Conservation (phyloP, 2,113 vertebrate genomes). For the Rhegmatorhina hoffmannsi region DNA sequence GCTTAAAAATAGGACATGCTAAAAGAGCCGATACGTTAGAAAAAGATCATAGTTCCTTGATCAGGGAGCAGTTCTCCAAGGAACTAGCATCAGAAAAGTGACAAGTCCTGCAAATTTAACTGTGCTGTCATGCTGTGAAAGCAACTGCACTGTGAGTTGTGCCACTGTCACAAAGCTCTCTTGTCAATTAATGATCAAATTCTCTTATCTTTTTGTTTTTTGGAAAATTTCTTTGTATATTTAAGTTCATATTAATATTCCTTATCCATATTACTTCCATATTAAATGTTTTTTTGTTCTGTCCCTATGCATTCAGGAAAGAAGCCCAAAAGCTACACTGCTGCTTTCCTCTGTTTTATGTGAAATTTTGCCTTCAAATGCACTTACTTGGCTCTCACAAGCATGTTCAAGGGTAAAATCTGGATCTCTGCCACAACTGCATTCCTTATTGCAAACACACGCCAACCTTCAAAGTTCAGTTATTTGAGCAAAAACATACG, state of each 20-base stretch:
- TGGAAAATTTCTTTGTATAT: neutral
- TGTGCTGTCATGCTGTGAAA: neutral
- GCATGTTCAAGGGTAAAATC: slow-evolving; percentile 13
- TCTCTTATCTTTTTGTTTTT: neutral
- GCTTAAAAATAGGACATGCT: neutral
- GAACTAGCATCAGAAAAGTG: neutral
- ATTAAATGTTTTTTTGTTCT: neutral
- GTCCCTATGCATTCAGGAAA: neutral
- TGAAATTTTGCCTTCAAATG: neutral
- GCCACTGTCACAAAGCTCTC: neutral
- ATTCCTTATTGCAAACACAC: slow-evolving; percentile 34
- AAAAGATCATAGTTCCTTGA: neutral
- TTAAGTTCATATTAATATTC: neutral
- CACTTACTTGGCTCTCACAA: neutral
- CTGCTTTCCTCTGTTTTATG: neutral
- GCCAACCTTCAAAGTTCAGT: slow-evolving; percentile 48
- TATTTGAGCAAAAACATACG: slow-evolving; percentile 38
- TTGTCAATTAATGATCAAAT: rapidly evolving
- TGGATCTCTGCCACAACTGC: slow-evolving; percentile 21
- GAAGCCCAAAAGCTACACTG: neutral
- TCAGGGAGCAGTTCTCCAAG: neutral
- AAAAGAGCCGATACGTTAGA: neutral
- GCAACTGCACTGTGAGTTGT: neutral
- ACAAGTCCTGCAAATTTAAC: neutral
- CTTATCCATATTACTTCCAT: neutral